Base-by-base conservation (phyloP, 2,113 vertebrate species). In the Lota lota region DNA sequence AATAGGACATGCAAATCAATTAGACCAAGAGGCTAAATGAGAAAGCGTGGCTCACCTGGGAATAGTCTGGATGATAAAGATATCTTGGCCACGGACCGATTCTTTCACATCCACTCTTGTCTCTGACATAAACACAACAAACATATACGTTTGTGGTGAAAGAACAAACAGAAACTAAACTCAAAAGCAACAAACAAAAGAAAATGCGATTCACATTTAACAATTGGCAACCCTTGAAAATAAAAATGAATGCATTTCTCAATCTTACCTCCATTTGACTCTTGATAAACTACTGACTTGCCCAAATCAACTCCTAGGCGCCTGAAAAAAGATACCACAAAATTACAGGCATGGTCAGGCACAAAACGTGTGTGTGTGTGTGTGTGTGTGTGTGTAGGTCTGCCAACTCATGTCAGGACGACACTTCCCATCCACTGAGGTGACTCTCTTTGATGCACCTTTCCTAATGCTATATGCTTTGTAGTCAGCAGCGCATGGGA, bases 61-160 rank as follows among this genome's bases (percentile, higher is more conserved):
- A 85, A 99, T 98, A 15, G 97, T 99, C 87, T 99, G 97, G 73
- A 99, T 99, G 76, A 99, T 99, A 82, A 99, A 99, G 82, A 99
- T 92, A 73, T 99, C 95, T 84, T 99, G 97, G 16, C 96, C 97
- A 61, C 97, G 93, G 18, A 99, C 97, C 0, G 97, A 99, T 78
- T 99, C 96, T 75, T 97, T 95, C 66, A 99, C 95, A 77, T 99
- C 95, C 73, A 99, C 97, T 93, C 94, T 92, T 2, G 97, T 99
- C 90, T 99, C 97, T 99, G 85, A 19, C 5, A 75, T 36, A 10
- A 50, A 68, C 67, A 65, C 4, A 11, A 40, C 7, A 69, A 54
- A 4, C 4, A 7, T 11, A 33, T 1, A 3, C 2, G 5, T 58
- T 62, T 28, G 68, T 1, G 18, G 40, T 68, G 0, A 10, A 47